Conservation (phyloP, 2,888 invertebrate species). For the Maniola hyperantus region DNA sequence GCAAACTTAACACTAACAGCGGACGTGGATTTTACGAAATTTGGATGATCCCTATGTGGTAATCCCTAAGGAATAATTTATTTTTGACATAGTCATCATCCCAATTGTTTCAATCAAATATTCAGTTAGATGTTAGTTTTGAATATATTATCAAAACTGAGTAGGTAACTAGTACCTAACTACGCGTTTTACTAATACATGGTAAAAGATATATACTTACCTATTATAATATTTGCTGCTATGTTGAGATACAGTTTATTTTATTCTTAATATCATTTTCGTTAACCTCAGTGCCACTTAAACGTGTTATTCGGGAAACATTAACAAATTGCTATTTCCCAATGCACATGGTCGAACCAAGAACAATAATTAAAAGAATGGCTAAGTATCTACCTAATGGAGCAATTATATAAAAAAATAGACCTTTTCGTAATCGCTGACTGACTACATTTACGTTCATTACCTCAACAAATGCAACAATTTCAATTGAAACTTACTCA, state of each 20-base stretch:
- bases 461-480: constrained; percentile 24
- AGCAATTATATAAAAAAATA: constrained; percentile 73
- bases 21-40: too few relatives aligned
- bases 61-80: too few relatives aligned
- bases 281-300: constrained; percentile 28
- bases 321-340: constrained; percentile 37
- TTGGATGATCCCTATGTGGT: too few relatives aligned
- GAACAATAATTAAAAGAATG: constrained; percentile 75
- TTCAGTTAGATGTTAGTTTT: too few relatives aligned
- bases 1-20: too few relatives aligned
- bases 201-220: too few relatives aligned
- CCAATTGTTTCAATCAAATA: too few relatives aligned
- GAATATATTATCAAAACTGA: too few relatives aligned
- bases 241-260: background rate
- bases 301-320: constrained; percentile 20
- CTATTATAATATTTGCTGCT: too few relatives aligned
- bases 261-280: constrained; percentile 2
- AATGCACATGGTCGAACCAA: constrained; percentile 69
- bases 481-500: background rate
- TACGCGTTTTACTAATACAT: too few relatives aligned
- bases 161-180: too few relatives aligned
- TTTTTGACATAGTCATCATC: too few relatives aligned
- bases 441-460: constrained; percentile 47
- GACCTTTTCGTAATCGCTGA: constrained; percentile 61
- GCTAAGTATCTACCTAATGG: constrained; percentile 81